These are phyloP conservation scores for Tetropium fuscum DNA, from an alignment of 2,888 invertebrate genomes.

Conservation along the genomic window DNA sequence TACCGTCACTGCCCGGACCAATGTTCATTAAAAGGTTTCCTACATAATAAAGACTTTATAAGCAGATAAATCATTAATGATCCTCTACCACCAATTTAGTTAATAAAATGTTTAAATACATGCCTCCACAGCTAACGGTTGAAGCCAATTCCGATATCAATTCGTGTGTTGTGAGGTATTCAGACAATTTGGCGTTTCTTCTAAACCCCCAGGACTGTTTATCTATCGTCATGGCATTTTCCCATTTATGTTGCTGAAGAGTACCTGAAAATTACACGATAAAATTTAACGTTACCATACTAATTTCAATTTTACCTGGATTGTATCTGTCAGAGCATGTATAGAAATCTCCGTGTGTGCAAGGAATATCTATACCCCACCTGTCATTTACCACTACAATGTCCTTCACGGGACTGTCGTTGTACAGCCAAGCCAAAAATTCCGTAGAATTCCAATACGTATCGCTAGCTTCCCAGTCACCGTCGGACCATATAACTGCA, in stretches of 20 bases:
- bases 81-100: too few relatives aligned
- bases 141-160: conserved; percentile 78
- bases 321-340: conserved; percentile 88
- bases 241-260: conserved; percentile 88
- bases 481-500: conserved; percentile 93
- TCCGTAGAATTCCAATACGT: conserved; percentile 87
- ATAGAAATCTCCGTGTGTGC: conserved; percentile 90
- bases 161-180: conserved; percentile 76
- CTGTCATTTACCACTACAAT: conserved; percentile 93
- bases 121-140: conserved; percentile 89
- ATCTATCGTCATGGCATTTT: conserved; percentile 95
- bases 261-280: conserved; percentile 64
- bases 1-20: conserved; percentile 91
- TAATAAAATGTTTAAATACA: conserved; percentile 39
- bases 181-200: conserved; percentile 75
- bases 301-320: conserved; percentile 76
- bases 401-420: conserved; percentile 90
- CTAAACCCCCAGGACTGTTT: conserved; percentile 88
- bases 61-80: too few relatives aligned
- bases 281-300: neutral
- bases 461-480: conserved; percentile 91
- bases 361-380: conserved; percentile 86
- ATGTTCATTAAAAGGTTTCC: conserved; percentile 86
- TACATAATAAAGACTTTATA: conserved; percentile 59
- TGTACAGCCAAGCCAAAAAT: conserved; percentile 94